These are phyloP conservation scores for Oreotrochilus melanogaster DNA, from an alignment of 2,113 vertebrate genomes.

Conservation along the genomic window DNA sequence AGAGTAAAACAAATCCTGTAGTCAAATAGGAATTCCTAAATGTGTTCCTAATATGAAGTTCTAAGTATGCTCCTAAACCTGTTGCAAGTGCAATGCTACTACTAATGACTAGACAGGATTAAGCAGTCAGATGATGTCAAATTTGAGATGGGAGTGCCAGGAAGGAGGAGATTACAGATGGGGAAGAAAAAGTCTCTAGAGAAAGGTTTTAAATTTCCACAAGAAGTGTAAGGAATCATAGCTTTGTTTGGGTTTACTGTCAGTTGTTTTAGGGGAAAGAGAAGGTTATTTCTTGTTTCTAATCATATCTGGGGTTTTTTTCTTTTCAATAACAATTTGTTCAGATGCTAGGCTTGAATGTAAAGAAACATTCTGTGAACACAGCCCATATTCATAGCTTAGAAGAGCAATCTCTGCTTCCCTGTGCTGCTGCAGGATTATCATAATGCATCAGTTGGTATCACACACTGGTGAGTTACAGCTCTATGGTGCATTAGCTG, in stretches of 20 bases:
- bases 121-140: neutral
- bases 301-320: neutral
- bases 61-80: neutral
- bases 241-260: constrained; percentile 28
- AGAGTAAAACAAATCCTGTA: neutral
- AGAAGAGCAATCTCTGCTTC: neutral
- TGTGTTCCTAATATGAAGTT: no score
- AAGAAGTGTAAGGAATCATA: neutral
- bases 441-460: neutral
- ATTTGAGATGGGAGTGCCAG: neutral
- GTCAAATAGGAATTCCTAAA: neutral
- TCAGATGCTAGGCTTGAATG: neutral
- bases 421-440: neutral
- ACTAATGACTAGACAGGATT: neutral
- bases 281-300: neutral
- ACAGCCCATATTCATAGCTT: neutral
- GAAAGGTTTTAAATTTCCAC: constrained; percentile 15
- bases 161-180: neutral
- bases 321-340: neutral
- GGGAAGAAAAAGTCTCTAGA: neutral
- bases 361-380: neutral
- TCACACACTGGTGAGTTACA: constrained; percentile 39
- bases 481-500: constrained; percentile 40
- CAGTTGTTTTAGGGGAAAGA: neutral
- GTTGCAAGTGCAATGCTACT: neutral